These are phyloP conservation scores for Aratinga solstitialis DNA, from an alignment of 2,797 vertebrate species.

Conservation along the genomic window DNA sequence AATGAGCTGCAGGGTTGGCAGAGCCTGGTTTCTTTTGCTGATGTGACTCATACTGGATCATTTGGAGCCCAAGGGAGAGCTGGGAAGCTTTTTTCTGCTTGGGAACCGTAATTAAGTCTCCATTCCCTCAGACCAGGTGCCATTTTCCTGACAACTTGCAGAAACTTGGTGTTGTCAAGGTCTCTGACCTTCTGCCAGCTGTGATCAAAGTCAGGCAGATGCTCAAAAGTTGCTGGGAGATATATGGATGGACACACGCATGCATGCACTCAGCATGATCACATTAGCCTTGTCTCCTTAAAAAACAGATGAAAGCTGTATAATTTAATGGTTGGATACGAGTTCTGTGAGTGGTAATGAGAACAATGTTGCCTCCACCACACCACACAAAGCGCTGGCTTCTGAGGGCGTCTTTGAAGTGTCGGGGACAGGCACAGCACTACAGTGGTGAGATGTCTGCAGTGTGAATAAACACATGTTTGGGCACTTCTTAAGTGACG, in stretches of 20 bases:
- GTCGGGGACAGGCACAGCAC: neutral
- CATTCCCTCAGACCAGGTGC: neutral
- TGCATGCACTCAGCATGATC: neutral
- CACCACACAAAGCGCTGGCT: conserved; percentile 41
- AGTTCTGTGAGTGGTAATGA: conserved; percentile 42
- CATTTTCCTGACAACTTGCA: neutral
- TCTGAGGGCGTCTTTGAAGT: conserved; percentile 39
- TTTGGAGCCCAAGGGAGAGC: neutral
- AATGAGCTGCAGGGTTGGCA: neutral
- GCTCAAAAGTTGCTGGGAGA: neutral
- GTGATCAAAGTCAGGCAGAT: conserved; percentile 23
- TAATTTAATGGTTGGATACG: neutral
- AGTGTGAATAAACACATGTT: neutral
- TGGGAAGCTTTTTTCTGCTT: neutral
- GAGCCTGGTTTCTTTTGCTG: neutral
- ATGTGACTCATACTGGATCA: neutral
- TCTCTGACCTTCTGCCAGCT: conserved; percentile 24
- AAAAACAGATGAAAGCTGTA: conserved; percentile 52
- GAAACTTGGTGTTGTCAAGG: neutral
- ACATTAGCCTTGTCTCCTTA: conserved; percentile 27
- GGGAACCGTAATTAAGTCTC: neutral
- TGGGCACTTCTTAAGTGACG: neutral
- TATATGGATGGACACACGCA: neutral
- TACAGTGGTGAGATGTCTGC: neutral
- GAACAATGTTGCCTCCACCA: conserved; percentile 31